Evolutionary conservation across 2,113 vertebrate genomes (phyloP).

Genomic region (Thermophis baileyi): DNA sequence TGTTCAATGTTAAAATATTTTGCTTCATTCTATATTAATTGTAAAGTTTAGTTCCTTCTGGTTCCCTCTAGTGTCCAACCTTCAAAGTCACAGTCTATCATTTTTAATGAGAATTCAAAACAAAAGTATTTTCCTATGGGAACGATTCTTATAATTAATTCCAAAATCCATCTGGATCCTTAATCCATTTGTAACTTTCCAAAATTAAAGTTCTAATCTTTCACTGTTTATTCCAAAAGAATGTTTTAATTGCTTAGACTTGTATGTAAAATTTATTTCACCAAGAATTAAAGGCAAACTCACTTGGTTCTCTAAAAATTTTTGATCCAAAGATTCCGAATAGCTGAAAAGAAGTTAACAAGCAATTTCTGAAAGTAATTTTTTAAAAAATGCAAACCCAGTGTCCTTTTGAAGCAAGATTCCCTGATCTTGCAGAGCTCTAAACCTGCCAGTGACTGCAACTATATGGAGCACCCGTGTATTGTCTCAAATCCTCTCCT

Average conservation of each 20-base stretch:
- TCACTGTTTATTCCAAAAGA: background rate
- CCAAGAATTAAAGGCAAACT: background rate
- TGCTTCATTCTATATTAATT: background rate
- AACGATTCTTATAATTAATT: background rate
- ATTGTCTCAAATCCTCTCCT: background rate
- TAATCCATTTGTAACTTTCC: background rate
- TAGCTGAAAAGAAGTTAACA: background rate
- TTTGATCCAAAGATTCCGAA: background rate
- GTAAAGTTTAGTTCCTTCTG: background rate
- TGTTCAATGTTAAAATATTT: background rate
- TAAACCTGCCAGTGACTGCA: background rate
- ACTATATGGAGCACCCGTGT: background rate
- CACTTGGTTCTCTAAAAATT: background rate
- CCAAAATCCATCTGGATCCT: background rate
- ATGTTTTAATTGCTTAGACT: background rate
- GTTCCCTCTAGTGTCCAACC: background rate
- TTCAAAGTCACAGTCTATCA: background rate
- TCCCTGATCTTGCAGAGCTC: background rate
- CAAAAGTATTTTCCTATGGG: background rate
- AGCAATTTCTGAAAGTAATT: background rate
- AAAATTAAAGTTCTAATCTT: background rate
- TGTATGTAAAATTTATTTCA: background rate
- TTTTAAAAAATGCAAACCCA: background rate
- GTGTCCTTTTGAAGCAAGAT: background rate
- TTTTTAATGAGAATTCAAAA: background rate